These are phyloP conservation scores for Notechis scutatus DNA, from an alignment of 2,113 vertebrate species.

Conservation along the genomic window DNA sequence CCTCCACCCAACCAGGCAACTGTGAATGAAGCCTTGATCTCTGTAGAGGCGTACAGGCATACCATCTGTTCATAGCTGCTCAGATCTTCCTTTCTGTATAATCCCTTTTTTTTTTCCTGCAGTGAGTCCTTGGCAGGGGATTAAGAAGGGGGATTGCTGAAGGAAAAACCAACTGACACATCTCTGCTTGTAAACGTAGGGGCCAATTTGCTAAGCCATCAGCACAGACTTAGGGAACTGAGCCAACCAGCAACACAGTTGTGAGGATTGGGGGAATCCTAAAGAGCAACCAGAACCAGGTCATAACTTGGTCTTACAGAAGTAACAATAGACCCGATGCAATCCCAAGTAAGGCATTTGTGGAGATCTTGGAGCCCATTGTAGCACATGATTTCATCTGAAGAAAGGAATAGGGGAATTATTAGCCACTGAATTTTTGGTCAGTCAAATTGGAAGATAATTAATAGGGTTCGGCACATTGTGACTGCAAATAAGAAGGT, in stretches of 20 bases:
- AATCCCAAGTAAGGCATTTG: not conserved
- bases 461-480: not conserved
- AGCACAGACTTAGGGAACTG: not conserved
- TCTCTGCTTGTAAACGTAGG: not conserved
- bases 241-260: not conserved
- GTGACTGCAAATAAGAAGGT: not conserved
- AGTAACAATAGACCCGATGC: not conserved
- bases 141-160: not conserved
- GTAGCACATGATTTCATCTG: not conserved
- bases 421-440: not conserved
- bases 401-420: not conserved
- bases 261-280: not conserved
- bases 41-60: not conserved
- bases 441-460: not conserved
- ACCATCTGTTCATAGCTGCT: conserved; percentile 20
- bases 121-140: not conserved
- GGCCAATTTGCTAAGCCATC: not conserved
- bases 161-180: not conserved
- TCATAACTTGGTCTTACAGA: not conserved
- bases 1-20: not conserved
- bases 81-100: conserved; percentile 8
- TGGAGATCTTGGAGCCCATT: not conserved
- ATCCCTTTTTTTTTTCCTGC: not conserved
- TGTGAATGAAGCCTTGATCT: not conserved
- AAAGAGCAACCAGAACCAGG: not conserved